Base-by-base conservation (phyloP, 2,113 vertebrate genomes). In the Phycodurus eques region DNA sequence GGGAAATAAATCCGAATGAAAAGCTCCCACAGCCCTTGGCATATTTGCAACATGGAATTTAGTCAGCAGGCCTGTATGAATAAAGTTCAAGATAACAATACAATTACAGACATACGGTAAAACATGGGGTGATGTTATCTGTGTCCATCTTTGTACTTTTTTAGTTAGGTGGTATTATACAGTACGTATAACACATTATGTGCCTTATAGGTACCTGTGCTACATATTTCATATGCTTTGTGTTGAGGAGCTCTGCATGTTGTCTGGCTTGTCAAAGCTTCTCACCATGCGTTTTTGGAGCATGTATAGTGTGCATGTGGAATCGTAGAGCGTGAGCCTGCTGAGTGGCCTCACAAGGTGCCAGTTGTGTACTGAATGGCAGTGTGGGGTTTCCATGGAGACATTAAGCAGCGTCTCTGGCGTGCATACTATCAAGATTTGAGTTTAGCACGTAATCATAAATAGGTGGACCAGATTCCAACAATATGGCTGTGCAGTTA, bases 231-330 rank as follows among this genome's bases (percentile, higher is more conserved):
- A 27, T 27, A 27, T 27, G 27, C 20, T 39, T 22, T 59, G 17
- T 47, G 42, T 51, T 27, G 72, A 43, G 27, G 61, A n/a, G 12
- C 27, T 46, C 13, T 7, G 17, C 35, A 31, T 72, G 68, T 82
- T 66, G 72, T 68, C 12, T 44, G 70, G 46, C 77, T 63, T 73
- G 66, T 84, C 81, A 78, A 49, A 75, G 67, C 46, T 62, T 63
- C 70, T 62, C 68, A n/a, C 31, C 79, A 76, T 75, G 63, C 67
- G 46, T 62, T 83, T 78, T 57, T 73, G 42, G 35, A 77, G 27
- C 27, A 76, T 75, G 47, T 51, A 68, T 69, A 80, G 74, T 80
- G 49, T 73, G 79, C 81, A 84, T 84, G 82, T 81, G 68, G 79
- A 74, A 68, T 74, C 78, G 71, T 49, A 71, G 43, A 75, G 80